Evolutionary conservation across 1,140 invertebrate species (phyloP).

Genomic region (Scaptomyza hsui): DNA sequence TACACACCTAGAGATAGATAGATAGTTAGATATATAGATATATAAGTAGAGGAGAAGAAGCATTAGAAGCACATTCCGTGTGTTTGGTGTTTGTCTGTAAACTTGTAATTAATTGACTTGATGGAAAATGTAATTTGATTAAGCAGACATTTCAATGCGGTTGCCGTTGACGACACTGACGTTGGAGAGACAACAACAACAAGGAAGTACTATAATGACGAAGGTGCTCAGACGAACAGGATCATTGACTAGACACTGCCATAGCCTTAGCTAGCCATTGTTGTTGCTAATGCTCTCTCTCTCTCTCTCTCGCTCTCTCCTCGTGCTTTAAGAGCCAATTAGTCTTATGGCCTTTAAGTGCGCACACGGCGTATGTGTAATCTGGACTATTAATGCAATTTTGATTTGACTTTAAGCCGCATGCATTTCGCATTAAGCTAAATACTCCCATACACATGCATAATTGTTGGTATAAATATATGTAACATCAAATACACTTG

Average conservation of each 20-base stretch:
- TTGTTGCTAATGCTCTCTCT: slow-evolving; percentile 12
- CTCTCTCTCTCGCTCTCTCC: slow-evolving; percentile 38
- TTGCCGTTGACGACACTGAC: slow-evolving; percentile 51
- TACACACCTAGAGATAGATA: slow-evolving; percentile 20
- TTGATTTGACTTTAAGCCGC: slow-evolving; percentile 50
- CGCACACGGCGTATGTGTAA: slow-evolving; percentile 62
- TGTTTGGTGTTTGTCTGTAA: slow-evolving; percentile 60
- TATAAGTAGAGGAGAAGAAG: too few species aligned
- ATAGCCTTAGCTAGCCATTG: slow-evolving; percentile 20
- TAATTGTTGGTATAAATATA: not conserved
- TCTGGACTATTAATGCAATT: slow-evolving; percentile 67
- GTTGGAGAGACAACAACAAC: not conserved
- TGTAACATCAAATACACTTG: not conserved
- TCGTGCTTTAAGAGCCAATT: slow-evolving; percentile 56
- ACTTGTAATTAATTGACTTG: slow-evolving; percentile 83
- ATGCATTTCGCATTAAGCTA: not conserved
- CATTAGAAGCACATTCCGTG: slow-evolving; percentile 24
- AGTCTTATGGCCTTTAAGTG: slow-evolving; percentile 62
- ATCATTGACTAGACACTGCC: slow-evolving; percentile 2
- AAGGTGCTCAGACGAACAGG: not conserved
- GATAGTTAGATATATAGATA: not conserved
- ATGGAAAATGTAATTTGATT: slow-evolving; percentile 83
- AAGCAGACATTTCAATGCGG: slow-evolving; percentile 77
- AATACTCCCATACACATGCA: not conserved
- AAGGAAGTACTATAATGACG: not conserved